These are phyloP conservation scores for Rhinoraja longicauda DNA, from an alignment of 2,797 vertebrate species.

Conservation along the genomic window DNA sequence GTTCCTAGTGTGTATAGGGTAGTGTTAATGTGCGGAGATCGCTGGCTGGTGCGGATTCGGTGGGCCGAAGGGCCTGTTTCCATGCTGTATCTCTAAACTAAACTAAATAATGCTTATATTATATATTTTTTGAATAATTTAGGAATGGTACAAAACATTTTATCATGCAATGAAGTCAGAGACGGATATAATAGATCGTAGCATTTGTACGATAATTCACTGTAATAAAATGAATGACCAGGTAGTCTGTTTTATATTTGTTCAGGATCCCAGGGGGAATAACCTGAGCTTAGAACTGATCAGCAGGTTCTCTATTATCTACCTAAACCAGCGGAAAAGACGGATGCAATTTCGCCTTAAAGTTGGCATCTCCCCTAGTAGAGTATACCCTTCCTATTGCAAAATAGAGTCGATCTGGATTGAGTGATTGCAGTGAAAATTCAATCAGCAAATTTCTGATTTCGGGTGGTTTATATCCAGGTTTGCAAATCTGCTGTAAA, in stretches of 20 bases:
- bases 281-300: not conserved
- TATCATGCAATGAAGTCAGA: no score
- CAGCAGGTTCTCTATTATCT: not conserved
- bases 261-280: not conserved
- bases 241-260: not conserved
- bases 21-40: no score
- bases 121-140: not conserved
- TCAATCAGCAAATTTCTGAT: not conserved
- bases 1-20: no score
- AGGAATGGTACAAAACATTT: not conserved
- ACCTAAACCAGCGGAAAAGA: not conserved
- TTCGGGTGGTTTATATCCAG: not conserved
- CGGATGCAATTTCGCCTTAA: not conserved
- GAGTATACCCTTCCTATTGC: not conserved
- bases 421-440: not conserved
- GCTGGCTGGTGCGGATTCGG: no score
- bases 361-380: not conserved
- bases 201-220: not conserved
- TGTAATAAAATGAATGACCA: not conserved
- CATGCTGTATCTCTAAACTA: no score
- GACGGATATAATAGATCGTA: no score
- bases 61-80: no score
- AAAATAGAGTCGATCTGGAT: not conserved
- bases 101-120: no score
- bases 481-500: not conserved